These are phyloP conservation scores for Eretmocerus hayati DNA, from an alignment of 2,888 invertebrate genomes.

Conservation along the genomic window DNA sequence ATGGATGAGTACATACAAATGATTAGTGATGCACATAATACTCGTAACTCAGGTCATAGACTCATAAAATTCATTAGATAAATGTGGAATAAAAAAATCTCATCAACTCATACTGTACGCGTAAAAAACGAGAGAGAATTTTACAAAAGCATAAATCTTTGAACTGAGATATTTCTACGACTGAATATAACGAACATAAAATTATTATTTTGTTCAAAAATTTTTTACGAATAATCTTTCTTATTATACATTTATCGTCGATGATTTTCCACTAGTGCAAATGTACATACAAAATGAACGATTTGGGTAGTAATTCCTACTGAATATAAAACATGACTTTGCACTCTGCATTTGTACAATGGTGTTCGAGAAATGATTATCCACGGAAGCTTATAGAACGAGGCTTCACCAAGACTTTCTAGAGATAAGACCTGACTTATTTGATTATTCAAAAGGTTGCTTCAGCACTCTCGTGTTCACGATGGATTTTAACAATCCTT, in stretches of 20 bases:
- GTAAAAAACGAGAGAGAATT: slow-evolving; percentile 14
- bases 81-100: neutral
- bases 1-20: neutral
- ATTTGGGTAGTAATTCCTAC: slow-evolving; percentile 9
- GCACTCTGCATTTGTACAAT: slow-evolving; percentile 20
- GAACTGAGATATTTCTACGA: neutral
- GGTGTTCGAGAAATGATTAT: too few relatives aligned
- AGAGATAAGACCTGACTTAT: too few relatives aligned
- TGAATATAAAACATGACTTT: slow-evolving; percentile 16
- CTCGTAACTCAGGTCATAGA: slow-evolving; percentile 5
- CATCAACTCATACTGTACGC: slow-evolving; percentile 3
- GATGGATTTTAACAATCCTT: too few relatives aligned
- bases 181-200: neutral
- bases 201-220: neutral
- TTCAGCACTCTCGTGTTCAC: too few relatives aligned
- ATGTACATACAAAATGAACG: slow-evolving; percentile 17
- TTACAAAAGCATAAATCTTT: slow-evolving; percentile 9
- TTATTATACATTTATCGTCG: too few relatives aligned
- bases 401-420: too few relatives aligned
- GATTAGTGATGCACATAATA: slow-evolving; percentile 2
- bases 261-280: slow-evolving; percentile 12
- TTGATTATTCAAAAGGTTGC: too few relatives aligned
- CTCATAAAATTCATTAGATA: slow-evolving; percentile 9
- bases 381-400: too few relatives aligned
- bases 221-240: neutral